A percentile compares a stretch with the other conserved stretches of the same genome.
Evolutionary conservation across 2,888 invertebrate genomes (phyloP).

Genomic region (Linyphia triangularis): DNA sequence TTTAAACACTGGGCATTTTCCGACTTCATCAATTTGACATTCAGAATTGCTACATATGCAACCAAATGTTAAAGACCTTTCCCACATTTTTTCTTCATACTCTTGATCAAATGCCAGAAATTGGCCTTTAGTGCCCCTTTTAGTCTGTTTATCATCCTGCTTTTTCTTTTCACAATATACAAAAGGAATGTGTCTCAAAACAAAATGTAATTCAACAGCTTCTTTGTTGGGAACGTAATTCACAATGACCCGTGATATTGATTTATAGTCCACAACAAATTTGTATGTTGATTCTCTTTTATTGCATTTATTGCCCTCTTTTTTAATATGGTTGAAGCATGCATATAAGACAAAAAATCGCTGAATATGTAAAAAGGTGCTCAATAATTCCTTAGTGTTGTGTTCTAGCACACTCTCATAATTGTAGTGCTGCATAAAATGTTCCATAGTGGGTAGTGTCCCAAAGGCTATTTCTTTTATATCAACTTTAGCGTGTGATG

Average conservation of each 20-base stretch:
- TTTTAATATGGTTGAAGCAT: conserved; percentile 29
- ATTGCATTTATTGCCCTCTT: background rate
- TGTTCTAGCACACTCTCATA: conserved; percentile 29
- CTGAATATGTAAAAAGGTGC: conserved; percentile 60
- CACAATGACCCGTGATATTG: conserved; percentile 37
- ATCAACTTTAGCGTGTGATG: conserved; percentile 54
- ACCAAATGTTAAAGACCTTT: conserved; percentile 55
- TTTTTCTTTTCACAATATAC: conserved; percentile 33
- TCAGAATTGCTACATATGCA: conserved; percentile 41
- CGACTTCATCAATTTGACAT: conserved; percentile 22
- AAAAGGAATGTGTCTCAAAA: conserved; percentile 35
- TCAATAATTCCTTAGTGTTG: conserved; percentile 44
- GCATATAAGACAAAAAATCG: conserved; percentile 33
- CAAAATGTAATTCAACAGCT: conserved; percentile 42
- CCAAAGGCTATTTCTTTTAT: conserved; percentile 72
- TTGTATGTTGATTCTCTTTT: conserved; percentile 25
- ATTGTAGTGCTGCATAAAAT: conserved; percentile 75
- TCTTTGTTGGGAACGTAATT: conserved; percentile 31
- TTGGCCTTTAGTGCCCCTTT: background rate
- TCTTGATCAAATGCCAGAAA: conserved; percentile 61
- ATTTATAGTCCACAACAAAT: conserved; percentile 46
- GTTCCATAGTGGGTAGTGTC: conserved; percentile 69
- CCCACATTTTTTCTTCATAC: conserved; percentile 63
- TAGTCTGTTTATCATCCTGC: background rate
- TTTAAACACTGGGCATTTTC: conserved; percentile 59